Evolutionary conservation across 1,140 invertebrate genomes (phyloP).

Genomic region (Ceratina calcarata): DNA sequence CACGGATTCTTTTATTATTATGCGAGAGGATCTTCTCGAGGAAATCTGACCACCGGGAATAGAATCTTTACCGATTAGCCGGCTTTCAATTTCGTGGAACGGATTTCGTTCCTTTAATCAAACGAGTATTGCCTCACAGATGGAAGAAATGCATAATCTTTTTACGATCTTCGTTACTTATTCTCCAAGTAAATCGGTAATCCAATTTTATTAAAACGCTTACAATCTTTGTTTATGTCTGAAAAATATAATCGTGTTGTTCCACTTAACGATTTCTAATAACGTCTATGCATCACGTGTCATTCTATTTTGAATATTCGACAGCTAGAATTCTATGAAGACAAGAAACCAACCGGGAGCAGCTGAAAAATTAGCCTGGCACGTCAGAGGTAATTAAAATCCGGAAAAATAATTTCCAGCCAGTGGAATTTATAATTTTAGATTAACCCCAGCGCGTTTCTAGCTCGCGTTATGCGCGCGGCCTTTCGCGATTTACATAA

Average conservation of each 20-base stretch:
- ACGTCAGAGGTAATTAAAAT: constrained; percentile 2
- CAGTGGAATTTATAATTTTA: constrained; percentile 3
- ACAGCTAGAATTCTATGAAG: too few relatives aligned
- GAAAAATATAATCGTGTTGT: too few relatives aligned
- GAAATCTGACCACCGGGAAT: constrained; percentile 30
- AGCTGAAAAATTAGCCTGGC: not conserved
- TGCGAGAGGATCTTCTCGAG: not conserved
- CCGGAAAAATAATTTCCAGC: constrained; percentile 11
- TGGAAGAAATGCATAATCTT: too few relatives aligned
- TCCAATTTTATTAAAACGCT: not conserved
- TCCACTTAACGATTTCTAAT: too few relatives aligned
- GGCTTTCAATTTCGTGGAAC: constrained; percentile 33
- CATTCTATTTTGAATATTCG: too few relatives aligned
- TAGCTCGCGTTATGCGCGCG: not conserved
- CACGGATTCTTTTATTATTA: constrained; percentile 51
- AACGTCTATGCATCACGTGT: too few relatives aligned
- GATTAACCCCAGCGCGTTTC: not conserved
- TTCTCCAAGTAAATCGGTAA: not conserved
- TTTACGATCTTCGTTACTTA: too few relatives aligned
- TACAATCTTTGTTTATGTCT: too few relatives aligned
- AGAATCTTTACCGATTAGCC: constrained; percentile 17
- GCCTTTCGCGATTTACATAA: constrained; percentile 12
- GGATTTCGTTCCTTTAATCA: not conserved
- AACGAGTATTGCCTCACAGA: too few relatives aligned
- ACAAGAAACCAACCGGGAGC: not conserved